Conservation (phyloP, 2,113 vertebrate genomes). For the Gobius niger region DNA sequence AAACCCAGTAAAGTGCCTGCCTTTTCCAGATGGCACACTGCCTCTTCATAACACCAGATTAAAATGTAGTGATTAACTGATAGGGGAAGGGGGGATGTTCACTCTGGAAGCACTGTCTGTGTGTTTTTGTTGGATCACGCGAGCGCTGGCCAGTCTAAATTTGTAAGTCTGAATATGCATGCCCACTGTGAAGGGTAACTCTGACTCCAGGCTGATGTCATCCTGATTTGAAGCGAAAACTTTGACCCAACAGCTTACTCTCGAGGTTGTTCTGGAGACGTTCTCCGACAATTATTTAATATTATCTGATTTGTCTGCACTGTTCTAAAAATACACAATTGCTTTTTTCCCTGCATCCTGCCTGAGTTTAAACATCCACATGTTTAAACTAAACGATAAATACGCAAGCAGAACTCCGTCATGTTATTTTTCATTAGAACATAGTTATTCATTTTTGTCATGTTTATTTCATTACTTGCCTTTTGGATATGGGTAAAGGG, state of each 20-base stretch:
- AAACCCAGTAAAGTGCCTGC: slow-evolving; percentile 13
- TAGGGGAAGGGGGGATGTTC: slow-evolving; percentile 21
- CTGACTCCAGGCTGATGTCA: slow-evolving; percentile 29
- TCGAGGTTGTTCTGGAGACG: background rate
- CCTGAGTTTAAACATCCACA: too few relatives aligned
- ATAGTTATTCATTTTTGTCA: too few relatives aligned
- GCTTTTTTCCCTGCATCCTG: too few relatives aligned
- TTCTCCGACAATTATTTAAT: slow-evolving; percentile 7
- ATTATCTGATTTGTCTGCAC: background rate
- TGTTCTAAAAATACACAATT: background rate
- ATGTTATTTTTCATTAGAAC: too few relatives aligned
- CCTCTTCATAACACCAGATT: slow-evolving; percentile 59
- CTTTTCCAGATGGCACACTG: slow-evolving; percentile 50
- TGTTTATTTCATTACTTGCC: too few relatives aligned
- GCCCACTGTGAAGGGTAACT: slow-evolving; percentile 32
- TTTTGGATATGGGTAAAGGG: too few relatives aligned
- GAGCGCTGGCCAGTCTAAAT: too few relatives aligned
- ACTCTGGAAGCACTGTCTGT: slow-evolving; percentile 2
- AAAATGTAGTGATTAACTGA: slow-evolving; percentile 49
- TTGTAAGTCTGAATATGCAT: slow-evolving; percentile 15
- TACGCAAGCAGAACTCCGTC: too few relatives aligned
- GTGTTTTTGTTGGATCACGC: too few relatives aligned
- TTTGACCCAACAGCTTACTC: slow-evolving; percentile 26
- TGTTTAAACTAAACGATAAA: too few relatives aligned
- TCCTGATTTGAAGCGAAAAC: slow-evolving; percentile 43